These are phyloP conservation scores for Oreonectes daqikongensis DNA, from an alignment of 2,797 vertebrate species.

Conservation along the genomic window DNA sequence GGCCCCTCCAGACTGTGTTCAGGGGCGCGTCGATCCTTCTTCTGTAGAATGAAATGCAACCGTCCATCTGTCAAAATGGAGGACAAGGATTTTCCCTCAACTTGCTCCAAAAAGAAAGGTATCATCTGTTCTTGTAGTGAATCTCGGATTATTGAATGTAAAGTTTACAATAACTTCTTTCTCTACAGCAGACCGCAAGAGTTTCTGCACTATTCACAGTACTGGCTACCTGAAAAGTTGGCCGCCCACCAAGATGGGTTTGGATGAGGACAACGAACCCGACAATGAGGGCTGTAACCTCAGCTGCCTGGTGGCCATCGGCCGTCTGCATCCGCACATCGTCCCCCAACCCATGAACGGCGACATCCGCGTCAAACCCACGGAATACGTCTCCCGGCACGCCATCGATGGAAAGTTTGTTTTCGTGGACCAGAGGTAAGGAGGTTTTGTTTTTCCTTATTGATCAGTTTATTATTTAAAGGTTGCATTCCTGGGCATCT, in stretches of 20 bases:
- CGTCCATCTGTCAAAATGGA: conserved; percentile 95
- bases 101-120: conserved; percentile 99
- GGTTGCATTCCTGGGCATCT: too few species aligned
- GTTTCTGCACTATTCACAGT: conserved; percentile 99
- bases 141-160: neutral
- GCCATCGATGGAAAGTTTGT: conserved; percentile 98
- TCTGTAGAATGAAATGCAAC: conserved; percentile 99
- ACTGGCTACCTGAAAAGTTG: conserved; percentile 99
- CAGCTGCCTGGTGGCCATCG: conserved; percentile 97
- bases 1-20: conserved; percentile 95
- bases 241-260: conserved; percentile 97
- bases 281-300: conserved; percentile 98
- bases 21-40: conserved; percentile 94
- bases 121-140: neutral
- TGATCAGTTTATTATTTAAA: neutral
- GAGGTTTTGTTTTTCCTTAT: neutral
- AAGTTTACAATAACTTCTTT: neutral
- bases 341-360: conserved; percentile 87
- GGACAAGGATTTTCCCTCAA: conserved; percentile 97
- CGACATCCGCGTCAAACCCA: conserved; percentile 94
- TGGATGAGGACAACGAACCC: conserved; percentile 94
- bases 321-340: conserved; percentile 92
- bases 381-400: conserved; percentile 95
- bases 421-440: conserved; percentile 98
- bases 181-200: conserved; percentile 90